A percentile compares a stretch with the other conserved stretches of the same genome.
Evolutionary conservation across 2,113 vertebrate species (phyloP).

Genomic region (Pionites leucogaster): DNA sequence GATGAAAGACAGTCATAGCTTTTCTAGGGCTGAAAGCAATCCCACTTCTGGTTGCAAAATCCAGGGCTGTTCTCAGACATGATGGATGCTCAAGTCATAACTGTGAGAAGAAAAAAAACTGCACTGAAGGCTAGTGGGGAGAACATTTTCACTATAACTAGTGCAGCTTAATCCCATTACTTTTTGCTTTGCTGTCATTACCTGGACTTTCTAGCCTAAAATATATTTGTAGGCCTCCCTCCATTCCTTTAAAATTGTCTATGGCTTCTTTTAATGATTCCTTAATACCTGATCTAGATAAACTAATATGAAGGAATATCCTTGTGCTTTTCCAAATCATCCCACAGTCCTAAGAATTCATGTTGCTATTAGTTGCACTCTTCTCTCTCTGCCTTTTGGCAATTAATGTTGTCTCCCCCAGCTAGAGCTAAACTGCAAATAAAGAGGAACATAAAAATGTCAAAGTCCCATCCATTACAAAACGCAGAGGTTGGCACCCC

Average conservation of each 20-base stretch:
- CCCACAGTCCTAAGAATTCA: neutral
- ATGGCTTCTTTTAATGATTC: neutral
- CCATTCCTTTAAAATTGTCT: neutral
- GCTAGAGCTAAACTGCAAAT: neutral
- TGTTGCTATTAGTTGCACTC: neutral
- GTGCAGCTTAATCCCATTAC: neutral
- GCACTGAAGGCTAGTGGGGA: accelerated
- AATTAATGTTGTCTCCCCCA: neutral
- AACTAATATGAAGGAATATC: neutral
- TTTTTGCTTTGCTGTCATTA: neutral
- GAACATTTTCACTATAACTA: neutral
- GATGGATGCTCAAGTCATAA: neutral
- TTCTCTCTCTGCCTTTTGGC: neutral
- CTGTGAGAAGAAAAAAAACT: neutral
- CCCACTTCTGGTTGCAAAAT: neutral
- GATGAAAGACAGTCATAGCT: neutral
- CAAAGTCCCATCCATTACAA: neutral
- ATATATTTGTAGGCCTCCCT: neutral
- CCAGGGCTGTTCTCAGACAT: accelerated
- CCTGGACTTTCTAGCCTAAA: neutral
- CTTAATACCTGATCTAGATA: neutral
- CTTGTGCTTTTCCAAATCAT: neutral
- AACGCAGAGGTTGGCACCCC: neutral
- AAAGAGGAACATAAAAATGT: slow-evolving; percentile 13
- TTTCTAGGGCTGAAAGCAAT: neutral